A percentile compares a stretch with the other conserved stretches of the same genome.
These are phyloP conservation scores for Cephus cinctus DNA, from an alignment of 1,140 invertebrate species.

Conservation along the genomic window DNA sequence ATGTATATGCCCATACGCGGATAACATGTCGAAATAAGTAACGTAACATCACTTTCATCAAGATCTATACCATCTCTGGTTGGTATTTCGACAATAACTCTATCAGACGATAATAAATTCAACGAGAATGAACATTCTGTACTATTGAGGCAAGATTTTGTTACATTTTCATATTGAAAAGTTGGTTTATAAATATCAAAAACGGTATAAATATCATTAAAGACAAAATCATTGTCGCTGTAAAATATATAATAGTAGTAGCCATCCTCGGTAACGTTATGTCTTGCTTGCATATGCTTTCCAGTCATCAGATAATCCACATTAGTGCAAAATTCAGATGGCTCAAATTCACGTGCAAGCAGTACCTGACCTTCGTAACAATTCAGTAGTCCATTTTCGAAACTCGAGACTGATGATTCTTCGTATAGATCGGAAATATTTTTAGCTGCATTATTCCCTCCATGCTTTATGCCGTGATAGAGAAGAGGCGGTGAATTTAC, in stretches of 20 bases:
- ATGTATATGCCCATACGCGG: constrained; percentile 75
- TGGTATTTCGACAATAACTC: constrained; percentile 78
- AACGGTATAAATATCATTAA: constrained; percentile 76
- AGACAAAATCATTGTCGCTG: constrained; percentile 76
- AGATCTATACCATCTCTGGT: constrained; percentile 75
- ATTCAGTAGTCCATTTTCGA: constrained; percentile 70
- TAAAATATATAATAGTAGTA: constrained; percentile 89
- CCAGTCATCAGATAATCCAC: constrained; percentile 66
- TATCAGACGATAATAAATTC: constrained; percentile 68
- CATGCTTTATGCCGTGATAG: constrained; percentile 72
- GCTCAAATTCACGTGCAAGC: constrained; percentile 66
- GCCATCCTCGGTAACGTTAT: constrained; percentile 70
- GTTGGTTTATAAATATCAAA: constrained; percentile 84
- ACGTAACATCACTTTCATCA: constrained; percentile 66
- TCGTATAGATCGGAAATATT: constrained; percentile 59
- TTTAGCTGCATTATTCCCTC: constrained; percentile 65
- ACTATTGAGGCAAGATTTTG: constrained; percentile 70
- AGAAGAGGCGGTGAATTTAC: constrained; percentile 59
- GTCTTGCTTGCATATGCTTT: constrained; percentile 64
- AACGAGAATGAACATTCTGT: constrained; percentile 74
- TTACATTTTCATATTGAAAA: constrained; percentile 73
- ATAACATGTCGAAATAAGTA: constrained; percentile 72
- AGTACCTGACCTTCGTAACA: constrained; percentile 75
- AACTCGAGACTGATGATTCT: constrained; percentile 71
- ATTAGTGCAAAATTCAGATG: constrained; percentile 65